Evolutionary conservation across 2,888 invertebrate species (phyloP).

Genomic region (Oxytorus armatus): DNA sequence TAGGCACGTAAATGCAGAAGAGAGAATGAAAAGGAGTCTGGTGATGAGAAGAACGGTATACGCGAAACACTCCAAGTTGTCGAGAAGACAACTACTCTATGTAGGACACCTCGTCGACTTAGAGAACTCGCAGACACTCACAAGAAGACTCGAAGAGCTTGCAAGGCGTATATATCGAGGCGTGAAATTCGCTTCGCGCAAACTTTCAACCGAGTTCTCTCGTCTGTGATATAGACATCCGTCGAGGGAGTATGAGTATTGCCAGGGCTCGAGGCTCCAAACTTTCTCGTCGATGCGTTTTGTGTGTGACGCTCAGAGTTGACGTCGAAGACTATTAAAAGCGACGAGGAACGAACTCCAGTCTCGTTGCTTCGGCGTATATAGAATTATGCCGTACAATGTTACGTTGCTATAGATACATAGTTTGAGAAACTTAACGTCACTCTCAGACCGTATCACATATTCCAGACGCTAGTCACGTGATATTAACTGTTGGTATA

Average conservation of each 20-base stretch:
- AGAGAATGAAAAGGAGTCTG: conserved; percentile 40
- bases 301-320: conserved; percentile 4
- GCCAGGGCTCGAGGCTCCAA: conserved; percentile 18
- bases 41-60: conserved; percentile 16
- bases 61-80: conserved; percentile 53
- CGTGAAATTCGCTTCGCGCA: conserved; percentile 53
- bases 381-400: conserved; percentile 4
- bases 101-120: conserved; percentile 13
- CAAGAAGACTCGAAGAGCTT: conserved; percentile 40
- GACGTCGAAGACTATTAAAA: conserved; percentile 54
- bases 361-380: conserved; percentile 22
- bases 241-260: conserved; percentile 4
- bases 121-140: conserved; percentile 47
- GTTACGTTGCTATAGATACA: not conserved
- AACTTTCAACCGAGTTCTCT: conserved; percentile 46
- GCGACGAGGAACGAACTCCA: conserved; percentile 35
- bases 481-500: conserved; percentile 27
- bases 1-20: conserved; percentile 5
- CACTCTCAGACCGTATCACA: conserved; percentile 9
- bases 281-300: conserved; percentile 50
- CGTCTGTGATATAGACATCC: not conserved
- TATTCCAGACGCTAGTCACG: conserved; percentile 11
- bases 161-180: conserved; percentile 34
- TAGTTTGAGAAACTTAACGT: conserved; percentile 40
- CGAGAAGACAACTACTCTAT: conserved; percentile 45